Conservation (phyloP, 2,888 invertebrate species). For the Troilus luridus region DNA sequence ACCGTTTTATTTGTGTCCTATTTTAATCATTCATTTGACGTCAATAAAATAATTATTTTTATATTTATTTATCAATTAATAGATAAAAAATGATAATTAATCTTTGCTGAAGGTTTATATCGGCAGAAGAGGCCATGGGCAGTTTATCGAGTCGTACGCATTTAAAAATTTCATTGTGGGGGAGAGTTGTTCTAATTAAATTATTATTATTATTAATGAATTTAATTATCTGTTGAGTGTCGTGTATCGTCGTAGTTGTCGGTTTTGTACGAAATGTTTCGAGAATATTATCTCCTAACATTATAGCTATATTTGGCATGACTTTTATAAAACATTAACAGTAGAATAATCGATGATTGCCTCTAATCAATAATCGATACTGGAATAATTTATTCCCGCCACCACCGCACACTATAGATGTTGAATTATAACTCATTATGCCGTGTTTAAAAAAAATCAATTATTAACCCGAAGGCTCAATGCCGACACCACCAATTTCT, state of each 20-base stretch:
- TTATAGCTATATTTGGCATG: background rate
- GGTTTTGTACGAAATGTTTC: background rate
- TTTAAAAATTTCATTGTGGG: background rate
- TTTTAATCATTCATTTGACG: too few species aligned
- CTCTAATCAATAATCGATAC: slow-evolving; percentile 14
- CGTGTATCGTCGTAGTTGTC: background rate
- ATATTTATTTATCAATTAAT: too few species aligned
- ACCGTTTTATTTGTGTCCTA: too few species aligned
- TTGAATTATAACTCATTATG: too few species aligned
- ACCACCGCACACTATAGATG: too few species aligned
- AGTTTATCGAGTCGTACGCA: background rate
- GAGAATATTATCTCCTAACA: background rate
- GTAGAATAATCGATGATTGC: background rate
- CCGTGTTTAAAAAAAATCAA: background rate
- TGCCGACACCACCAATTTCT: too few species aligned
- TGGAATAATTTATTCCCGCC: background rate
- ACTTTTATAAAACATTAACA: background rate
- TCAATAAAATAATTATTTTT: too few species aligned
- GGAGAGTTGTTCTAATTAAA: background rate
- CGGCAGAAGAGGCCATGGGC: background rate
- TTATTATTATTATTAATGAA: background rate
- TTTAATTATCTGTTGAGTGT: background rate
- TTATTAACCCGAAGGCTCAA: background rate
- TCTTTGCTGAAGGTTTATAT: background rate
- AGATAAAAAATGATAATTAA: background rate